phyloP scores from a whole-genome alignment of 1,140 invertebrate species.

The Bombus waltoni region DNA sequence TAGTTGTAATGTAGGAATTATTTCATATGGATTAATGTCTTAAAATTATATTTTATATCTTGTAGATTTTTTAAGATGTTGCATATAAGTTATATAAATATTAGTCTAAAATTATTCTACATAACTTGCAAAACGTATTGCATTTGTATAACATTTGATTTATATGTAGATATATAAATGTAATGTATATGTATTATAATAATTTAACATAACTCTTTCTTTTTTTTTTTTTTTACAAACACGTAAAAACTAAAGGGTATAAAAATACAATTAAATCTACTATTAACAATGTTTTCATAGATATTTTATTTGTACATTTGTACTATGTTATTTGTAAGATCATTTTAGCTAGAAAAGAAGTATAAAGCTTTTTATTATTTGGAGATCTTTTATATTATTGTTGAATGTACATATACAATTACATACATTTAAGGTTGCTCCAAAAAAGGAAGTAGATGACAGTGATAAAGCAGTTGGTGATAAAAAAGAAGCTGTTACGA shows the following conservation, averaged over 20 bases:
- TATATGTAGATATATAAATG: neutral
- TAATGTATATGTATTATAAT: neutral
- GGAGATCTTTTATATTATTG: neutral
- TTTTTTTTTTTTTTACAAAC: neutral
- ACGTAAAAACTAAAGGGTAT: neutral
- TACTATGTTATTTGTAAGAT: slow-evolving; percentile 1
- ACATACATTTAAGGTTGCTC: slow-evolving; percentile 72
- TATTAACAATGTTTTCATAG: neutral
- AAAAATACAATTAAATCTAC: neutral
- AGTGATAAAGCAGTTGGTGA: slow-evolving; percentile 71
- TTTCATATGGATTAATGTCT: neutral
- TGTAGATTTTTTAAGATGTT: neutral
- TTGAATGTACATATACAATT: slow-evolving; percentile 5
- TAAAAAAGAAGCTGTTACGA: slow-evolving; percentile 75
- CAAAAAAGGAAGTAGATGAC: slow-evolving; percentile 79
- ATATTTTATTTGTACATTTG: neutral
- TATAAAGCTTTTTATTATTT: neutral
- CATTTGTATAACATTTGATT: neutral
- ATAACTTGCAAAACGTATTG: neutral
- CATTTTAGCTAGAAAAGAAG: slow-evolving; percentile 9
- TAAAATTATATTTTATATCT: neutral
- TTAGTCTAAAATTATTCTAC: neutral
- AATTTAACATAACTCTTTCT: neutral
- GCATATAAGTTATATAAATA: neutral
- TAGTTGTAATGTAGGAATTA: neutral